Evolutionary conservation across 2,888 invertebrate species (phyloP).

Genomic region (Ennomos fuscantarius): DNA sequence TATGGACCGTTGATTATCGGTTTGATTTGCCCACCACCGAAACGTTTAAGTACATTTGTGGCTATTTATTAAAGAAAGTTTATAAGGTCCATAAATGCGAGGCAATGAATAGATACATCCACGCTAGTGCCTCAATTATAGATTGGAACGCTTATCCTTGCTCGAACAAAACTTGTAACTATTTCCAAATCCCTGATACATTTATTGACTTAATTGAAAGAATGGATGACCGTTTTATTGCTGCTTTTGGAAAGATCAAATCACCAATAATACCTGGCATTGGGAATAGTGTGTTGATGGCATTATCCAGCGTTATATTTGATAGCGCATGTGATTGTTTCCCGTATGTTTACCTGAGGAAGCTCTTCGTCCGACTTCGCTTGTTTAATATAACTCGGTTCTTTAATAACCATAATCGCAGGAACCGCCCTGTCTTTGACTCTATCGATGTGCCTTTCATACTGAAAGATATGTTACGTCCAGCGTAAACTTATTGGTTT

Average conservation of each 20-base stretch:
- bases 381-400: conserved; percentile 12
- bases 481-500: too few species aligned
- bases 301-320: not conserved
- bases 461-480: too few species aligned
- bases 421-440: not conserved
- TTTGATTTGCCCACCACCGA: conserved; percentile 9
- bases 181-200: not conserved
- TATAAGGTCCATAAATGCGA: conserved; percentile 1
- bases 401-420: conserved; percentile 3
- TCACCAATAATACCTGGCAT: not conserved
- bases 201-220: not conserved
- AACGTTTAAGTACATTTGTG: not conserved
- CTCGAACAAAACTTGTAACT: not conserved
- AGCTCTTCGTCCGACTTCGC: conserved; percentile 10
- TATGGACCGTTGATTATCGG: conserved; percentile 5
- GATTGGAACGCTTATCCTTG: not conserved
- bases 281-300: conserved; percentile 2
- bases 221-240: not conserved
- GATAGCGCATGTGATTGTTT: conserved; percentile 9
- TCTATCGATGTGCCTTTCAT: too few species aligned
- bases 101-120: not conserved
- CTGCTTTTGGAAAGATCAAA: conserved; percentile 1
- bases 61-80: conserved; percentile 7
- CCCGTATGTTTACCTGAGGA: conserved; percentile 3
- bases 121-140: not conserved